Conservation (phyloP, 2,888 invertebrate species). For the Ellobium chinense region DNA sequence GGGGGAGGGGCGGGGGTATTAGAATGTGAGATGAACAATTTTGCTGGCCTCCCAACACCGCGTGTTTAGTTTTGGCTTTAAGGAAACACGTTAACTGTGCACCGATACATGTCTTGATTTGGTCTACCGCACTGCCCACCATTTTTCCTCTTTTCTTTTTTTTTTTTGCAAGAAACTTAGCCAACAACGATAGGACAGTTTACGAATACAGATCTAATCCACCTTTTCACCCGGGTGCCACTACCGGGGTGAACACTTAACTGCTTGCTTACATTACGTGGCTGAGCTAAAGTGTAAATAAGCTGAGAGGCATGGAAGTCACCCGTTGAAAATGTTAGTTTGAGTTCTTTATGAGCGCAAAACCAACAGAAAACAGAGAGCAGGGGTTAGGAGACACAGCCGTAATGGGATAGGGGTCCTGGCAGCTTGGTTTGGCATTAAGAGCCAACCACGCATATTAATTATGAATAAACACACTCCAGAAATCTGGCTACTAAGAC, state of each 20-base stretch:
- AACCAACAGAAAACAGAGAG: slow-evolving; percentile 10
- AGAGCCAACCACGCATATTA: slow-evolving; percentile 18
- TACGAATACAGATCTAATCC: neutral
- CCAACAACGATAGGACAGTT: neutral
- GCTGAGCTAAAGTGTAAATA: slow-evolving; percentile 12
- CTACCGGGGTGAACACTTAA: neutral
- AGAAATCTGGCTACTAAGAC: neutral
- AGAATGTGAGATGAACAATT: too few relatives aligned
- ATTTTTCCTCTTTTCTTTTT: too few relatives aligned
- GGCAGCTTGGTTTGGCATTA: neutral
- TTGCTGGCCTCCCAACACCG: too few relatives aligned
- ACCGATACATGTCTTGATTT: too few relatives aligned
- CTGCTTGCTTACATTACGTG: neutral
- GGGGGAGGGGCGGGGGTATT: too few relatives aligned
- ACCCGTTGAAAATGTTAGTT: slow-evolving; percentile 18
- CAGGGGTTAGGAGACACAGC: neutral
- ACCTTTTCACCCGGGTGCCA: neutral
- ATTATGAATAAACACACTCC: slow-evolving; percentile 17
- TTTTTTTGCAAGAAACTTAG: neutral
- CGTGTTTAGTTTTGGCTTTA: too few relatives aligned
- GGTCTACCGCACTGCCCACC: too few relatives aligned
- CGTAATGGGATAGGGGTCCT: neutral
- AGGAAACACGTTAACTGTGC: too few relatives aligned
- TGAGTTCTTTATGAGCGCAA: slow-evolving; percentile 13
- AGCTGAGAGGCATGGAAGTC: slow-evolving; percentile 14